A percentile compares a stretch with the other conserved stretches of the same genome.
Conservation (phyloP, 2,113 vertebrate genomes). For the Campylomormyrus numenius region DNA sequence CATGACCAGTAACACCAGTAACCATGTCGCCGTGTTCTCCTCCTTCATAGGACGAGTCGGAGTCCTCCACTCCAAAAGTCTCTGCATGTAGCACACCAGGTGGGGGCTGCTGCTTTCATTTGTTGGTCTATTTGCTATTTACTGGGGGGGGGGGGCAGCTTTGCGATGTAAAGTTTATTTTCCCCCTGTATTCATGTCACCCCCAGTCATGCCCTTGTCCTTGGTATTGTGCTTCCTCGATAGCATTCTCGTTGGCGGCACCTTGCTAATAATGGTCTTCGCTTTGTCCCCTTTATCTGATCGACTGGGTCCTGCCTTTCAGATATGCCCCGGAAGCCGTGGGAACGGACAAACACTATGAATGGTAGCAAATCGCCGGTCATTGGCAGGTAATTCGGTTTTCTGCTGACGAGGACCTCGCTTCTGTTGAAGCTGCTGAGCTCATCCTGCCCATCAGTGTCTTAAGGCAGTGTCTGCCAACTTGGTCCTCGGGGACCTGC, state of each 20-base stretch:
- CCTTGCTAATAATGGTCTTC: not conserved
- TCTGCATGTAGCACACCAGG: conserved; percentile 91
- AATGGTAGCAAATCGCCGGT: conserved; percentile 98
- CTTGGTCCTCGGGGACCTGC: not conserved
- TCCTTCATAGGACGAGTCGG: conserved; percentile 77
- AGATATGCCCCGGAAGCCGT: conserved; percentile 96
- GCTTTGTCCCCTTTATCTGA: not conserved
- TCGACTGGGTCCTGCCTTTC: conserved; percentile 19
- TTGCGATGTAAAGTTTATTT: not conserved
- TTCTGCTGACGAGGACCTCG: not conserved
- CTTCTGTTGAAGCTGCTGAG: not conserved
- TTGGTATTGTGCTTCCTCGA: not conserved
- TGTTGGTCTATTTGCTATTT: not conserved
- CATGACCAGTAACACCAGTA: not conserved
- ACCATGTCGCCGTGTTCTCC: not conserved
- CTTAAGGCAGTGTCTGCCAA: not conserved
- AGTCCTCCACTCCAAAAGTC: conserved; percentile 74
- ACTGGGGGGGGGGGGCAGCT: not conserved
- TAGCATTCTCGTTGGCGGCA: not conserved
- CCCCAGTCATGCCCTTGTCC: not conserved
- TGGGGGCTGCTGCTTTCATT: conserved; percentile 50
- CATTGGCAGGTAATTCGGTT: conserved; percentile 82
- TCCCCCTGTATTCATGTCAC: not conserved
- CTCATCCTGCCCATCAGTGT: not conserved
- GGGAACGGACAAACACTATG: conserved; percentile 93